Conservation (phyloP, 2,797 vertebrate species). For the Otus scops region DNA sequence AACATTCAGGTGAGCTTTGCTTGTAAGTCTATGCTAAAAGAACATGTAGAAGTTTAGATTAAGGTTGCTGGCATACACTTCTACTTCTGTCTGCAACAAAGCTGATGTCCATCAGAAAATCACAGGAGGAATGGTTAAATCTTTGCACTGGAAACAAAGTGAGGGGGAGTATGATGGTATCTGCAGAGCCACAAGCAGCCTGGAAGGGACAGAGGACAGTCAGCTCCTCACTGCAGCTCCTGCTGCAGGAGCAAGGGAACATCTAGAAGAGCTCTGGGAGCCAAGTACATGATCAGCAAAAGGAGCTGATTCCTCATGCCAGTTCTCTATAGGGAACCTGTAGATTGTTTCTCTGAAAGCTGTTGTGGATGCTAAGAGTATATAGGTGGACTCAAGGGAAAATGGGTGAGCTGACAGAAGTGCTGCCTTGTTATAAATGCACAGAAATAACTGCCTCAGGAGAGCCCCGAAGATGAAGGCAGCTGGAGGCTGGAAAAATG, state of each 20-base stretch:
- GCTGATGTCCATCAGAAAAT: not conserved
- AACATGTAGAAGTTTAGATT: not conserved
- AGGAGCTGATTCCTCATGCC: not conserved
- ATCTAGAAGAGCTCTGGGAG: not conserved
- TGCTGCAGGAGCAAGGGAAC: not conserved
- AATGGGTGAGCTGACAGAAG: not conserved
- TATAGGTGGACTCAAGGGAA: not conserved
- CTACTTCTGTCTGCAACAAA: not conserved
- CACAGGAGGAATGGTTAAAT: not conserved
- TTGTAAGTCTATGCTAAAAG: not conserved
- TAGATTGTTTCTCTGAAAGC: not conserved
- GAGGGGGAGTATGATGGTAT: not conserved
- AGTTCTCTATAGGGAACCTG: not conserved
- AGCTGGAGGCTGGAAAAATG: not conserved
- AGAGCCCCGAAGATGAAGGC: not conserved
- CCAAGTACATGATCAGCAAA: not conserved
- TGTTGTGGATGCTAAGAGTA: not conserved
- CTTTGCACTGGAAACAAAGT: not conserved
- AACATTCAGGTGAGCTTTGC: not conserved
- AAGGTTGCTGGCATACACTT: not conserved
- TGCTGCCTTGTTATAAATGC: not conserved
- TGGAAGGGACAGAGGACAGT: not conserved
- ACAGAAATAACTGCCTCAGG: not conserved
- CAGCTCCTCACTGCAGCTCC: not conserved
- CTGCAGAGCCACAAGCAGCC: not conserved